These are phyloP conservation scores for Scolopax bukidnonensis DNA, from an alignment of 2,797 vertebrate genomes.

Conservation along the genomic window DNA sequence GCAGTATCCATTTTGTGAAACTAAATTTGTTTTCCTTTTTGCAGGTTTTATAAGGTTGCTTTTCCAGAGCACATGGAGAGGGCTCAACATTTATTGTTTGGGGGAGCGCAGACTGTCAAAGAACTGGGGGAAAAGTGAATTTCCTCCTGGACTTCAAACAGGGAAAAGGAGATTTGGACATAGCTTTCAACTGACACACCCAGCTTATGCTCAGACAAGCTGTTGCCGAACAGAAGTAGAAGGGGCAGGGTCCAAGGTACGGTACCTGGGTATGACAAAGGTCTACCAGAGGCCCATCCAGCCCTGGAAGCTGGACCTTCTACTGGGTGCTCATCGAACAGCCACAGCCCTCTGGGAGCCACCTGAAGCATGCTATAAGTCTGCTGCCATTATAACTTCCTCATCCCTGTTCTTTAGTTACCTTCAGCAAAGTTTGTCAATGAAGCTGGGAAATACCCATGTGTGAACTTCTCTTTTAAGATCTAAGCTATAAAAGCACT, in stretches of 20 bases:
- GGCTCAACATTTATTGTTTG: not conserved
- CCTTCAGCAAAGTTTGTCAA: not conserved
- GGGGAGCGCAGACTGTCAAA: not conserved
- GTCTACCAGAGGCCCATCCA: not conserved
- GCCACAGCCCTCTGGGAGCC: not conserved
- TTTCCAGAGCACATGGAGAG: not conserved
- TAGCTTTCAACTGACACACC: not conserved
- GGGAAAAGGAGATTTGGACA: not conserved
- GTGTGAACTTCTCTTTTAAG: not conserved
- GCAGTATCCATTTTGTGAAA: not conserved
- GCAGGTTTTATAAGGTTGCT: not conserved
- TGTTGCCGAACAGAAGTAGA: not conserved
- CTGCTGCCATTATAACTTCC: not conserved
- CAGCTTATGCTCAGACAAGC: not conserved
- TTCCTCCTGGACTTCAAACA: not conserved
- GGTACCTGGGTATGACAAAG: not conserved
- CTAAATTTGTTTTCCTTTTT: not conserved
- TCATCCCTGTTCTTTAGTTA: not conserved
- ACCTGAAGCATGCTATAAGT: not conserved
- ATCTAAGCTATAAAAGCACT: not conserved
- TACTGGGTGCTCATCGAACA: accelerated
- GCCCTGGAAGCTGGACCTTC: not conserved
- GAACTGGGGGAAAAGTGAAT: not conserved
- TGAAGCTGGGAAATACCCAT: not conserved
- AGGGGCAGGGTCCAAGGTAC: not conserved